These are phyloP conservation scores for Epinotia nisella DNA, from an alignment of 2,888 invertebrate genomes.

Conservation along the genomic window DNA sequence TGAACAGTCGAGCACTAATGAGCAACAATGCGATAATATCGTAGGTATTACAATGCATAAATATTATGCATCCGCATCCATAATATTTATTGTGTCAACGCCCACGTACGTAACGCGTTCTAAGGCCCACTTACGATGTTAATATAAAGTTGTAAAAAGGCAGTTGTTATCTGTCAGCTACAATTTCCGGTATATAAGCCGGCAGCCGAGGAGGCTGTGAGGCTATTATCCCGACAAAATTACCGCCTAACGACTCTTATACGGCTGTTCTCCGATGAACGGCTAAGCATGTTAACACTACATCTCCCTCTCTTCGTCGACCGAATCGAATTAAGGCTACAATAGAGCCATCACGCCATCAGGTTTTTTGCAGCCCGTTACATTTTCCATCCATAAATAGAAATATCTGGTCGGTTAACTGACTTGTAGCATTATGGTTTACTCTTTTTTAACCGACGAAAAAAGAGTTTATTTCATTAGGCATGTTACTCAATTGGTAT, in stretches of 20 bases:
- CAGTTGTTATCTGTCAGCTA: constrained; percentile 13
- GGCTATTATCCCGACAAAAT: constrained; percentile 22
- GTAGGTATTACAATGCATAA: too few species aligned
- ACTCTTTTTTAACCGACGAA: too few species aligned
- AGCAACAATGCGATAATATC: too few species aligned
- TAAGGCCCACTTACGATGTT: not conserved
- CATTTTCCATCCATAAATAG: not conserved
- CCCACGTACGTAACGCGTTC: not conserved
- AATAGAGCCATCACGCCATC: constrained; percentile 12
- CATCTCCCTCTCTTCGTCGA: not conserved
- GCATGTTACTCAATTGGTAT: too few species aligned
- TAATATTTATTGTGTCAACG: too few species aligned
- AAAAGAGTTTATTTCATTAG: too few species aligned
- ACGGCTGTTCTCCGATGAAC: constrained; percentile 17
- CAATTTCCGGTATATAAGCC: constrained; percentile 23
- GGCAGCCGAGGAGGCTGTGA: constrained; percentile 4
- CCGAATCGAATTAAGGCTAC: constrained; percentile 22
- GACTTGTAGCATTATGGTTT: not conserved
- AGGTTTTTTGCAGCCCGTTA: not conserved
- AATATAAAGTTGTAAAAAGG: not conserved
- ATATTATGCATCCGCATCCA: too few species aligned
- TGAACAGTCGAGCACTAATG: too few species aligned
- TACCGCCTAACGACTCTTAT: constrained; percentile 28
- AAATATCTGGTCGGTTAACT: not conserved
- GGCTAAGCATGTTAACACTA: constrained; percentile 21